A percentile compares a stretch with the other conserved stretches of the same genome.
Evolutionary conservation across 2,888 invertebrate species (phyloP).

Genomic region (Cheilosia vulpina): DNA sequence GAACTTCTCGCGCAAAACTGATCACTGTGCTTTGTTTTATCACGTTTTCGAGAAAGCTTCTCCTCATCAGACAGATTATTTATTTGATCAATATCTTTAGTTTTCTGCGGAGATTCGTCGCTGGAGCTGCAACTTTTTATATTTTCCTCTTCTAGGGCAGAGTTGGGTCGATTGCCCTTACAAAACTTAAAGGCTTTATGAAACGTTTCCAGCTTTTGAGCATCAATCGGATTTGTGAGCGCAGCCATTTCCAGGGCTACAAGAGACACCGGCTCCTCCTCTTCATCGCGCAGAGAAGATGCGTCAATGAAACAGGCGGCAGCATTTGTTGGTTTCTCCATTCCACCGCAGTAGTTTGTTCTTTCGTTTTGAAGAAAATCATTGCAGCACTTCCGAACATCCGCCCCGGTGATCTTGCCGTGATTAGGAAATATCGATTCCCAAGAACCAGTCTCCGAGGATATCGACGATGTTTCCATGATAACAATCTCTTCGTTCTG

Average conservation of each 20-base stretch:
- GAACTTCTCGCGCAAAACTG: slow-evolving; percentile 39
- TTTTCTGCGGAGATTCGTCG: slow-evolving; percentile 77
- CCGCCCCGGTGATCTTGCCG: slow-evolving; percentile 63
- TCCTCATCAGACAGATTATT: slow-evolving; percentile 82
- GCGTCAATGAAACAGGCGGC: slow-evolving; percentile 91
- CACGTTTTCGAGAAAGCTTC: slow-evolving; percentile 77
- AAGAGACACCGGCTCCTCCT: slow-evolving; percentile 83
- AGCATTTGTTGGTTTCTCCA: slow-evolving; percentile 56
- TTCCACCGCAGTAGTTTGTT: slow-evolving; percentile 76
- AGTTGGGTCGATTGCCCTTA: slow-evolving; percentile 76
- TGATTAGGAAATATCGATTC: slow-evolving; percentile 86
- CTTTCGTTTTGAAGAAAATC: slow-evolving; percentile 84
- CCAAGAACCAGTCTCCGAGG: slow-evolving; percentile 88
- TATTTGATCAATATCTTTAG: slow-evolving; percentile 77
- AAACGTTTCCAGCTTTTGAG: slow-evolving; percentile 81
- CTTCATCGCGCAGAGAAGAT: slow-evolving; percentile 89
- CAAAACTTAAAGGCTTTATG: slow-evolving; percentile 83
- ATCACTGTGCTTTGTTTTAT: slow-evolving; percentile 65
- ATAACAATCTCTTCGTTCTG: slow-evolving; percentile 87
- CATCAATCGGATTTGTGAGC: slow-evolving; percentile 36
- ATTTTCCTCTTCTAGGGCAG: slow-evolving; percentile 28
- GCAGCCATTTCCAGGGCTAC: slow-evolving; percentile 77
- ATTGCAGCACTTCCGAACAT: slow-evolving; percentile 84
- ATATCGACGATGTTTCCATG: slow-evolving; percentile 86
- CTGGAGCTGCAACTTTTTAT: slow-evolving; percentile 78